A percentile compares a stretch with the other conserved stretches of the same genome.
Evolutionary conservation across 1,140 invertebrate species (phyloP).

Genomic region (Saccostrea echinata): DNA sequence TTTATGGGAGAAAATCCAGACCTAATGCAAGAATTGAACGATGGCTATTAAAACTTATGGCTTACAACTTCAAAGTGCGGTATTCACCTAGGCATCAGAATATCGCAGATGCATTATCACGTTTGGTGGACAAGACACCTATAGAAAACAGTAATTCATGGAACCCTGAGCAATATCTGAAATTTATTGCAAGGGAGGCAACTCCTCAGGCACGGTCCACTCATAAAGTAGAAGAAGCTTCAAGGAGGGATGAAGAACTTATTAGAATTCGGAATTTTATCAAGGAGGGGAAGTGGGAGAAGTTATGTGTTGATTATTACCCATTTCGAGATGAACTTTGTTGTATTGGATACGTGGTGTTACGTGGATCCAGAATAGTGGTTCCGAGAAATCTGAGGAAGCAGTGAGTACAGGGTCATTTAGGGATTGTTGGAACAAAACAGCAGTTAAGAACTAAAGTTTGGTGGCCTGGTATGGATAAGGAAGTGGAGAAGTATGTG

Average conservation of each 20-base stretch:
- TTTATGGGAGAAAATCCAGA: conserved; percentile 57
- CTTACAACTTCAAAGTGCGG: conserved; percentile 59
- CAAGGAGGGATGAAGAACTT: conserved; percentile 29
- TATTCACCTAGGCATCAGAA: conserved; percentile 60
- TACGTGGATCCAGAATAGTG: conserved; percentile 55
- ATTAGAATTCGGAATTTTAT: neutral
- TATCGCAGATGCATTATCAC: conserved; percentile 61
- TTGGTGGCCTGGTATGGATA: too few relatives aligned
- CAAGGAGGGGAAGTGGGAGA: conserved; percentile 6
- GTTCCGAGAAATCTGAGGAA: conserved; percentile 45
- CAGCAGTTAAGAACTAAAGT: conserved; percentile 56
- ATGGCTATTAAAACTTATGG: conserved; percentile 62
- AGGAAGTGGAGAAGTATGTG: conserved; percentile 59
- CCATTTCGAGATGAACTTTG: conserved; percentile 52
- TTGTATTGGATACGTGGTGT: conserved; percentile 51
- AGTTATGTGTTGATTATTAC: conserved; percentile 30
- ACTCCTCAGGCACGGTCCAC: conserved; percentile 49
- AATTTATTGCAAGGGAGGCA: conserved; percentile 40
- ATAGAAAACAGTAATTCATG: neutral
- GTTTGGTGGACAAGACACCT: conserved; percentile 41
- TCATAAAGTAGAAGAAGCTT: conserved; percentile 16
- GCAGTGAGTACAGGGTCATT: conserved; percentile 49
- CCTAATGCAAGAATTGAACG: conserved; percentile 63
- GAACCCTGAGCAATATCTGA: conserved; percentile 33
- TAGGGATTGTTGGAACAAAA: conserved; percentile 59